These are phyloP conservation scores for Brachypteracias leptosomus DNA, from an alignment of 2,113 vertebrate species.

Conservation along the genomic window DNA sequence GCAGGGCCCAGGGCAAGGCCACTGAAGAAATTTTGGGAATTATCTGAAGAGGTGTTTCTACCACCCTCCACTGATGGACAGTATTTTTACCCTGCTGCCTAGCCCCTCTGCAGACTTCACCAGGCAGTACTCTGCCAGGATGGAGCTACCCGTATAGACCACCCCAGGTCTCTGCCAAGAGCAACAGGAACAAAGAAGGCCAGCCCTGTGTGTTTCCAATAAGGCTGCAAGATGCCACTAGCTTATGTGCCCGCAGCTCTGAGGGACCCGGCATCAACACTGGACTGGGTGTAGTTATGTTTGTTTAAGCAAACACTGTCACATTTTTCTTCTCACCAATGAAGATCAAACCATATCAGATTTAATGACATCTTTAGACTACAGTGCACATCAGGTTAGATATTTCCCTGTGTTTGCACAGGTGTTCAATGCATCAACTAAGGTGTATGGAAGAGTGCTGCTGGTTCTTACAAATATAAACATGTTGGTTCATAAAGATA, in stretches of 20 bases:
- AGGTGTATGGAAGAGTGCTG: not conserved
- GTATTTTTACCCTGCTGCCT: not conserved
- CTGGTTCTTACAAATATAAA: not conserved
- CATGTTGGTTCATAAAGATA: fast-evolving
- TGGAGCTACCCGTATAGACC: fast-evolving
- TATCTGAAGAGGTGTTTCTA: not conserved
- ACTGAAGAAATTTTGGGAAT: not conserved
- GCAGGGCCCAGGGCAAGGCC: not conserved
- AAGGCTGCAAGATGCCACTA: not conserved
- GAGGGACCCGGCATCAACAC: not conserved
- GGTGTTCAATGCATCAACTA: not conserved
- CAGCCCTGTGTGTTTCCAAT: not conserved
- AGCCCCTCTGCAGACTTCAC: not conserved
- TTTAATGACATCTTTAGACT: not conserved
- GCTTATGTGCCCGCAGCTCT: not conserved
- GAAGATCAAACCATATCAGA: not conserved
- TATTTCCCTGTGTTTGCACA: not conserved
- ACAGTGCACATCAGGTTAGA: not conserved
- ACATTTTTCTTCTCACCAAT: not conserved
- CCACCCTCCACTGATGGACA: not conserved
- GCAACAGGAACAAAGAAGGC: not conserved
- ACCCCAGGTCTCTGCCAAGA: not conserved
- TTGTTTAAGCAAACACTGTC: not conserved
- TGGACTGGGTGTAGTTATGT: too few species aligned
- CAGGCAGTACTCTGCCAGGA: not conserved